Conservation (phyloP, 2,113 vertebrate species). For the Hyaena hyaena region DNA sequence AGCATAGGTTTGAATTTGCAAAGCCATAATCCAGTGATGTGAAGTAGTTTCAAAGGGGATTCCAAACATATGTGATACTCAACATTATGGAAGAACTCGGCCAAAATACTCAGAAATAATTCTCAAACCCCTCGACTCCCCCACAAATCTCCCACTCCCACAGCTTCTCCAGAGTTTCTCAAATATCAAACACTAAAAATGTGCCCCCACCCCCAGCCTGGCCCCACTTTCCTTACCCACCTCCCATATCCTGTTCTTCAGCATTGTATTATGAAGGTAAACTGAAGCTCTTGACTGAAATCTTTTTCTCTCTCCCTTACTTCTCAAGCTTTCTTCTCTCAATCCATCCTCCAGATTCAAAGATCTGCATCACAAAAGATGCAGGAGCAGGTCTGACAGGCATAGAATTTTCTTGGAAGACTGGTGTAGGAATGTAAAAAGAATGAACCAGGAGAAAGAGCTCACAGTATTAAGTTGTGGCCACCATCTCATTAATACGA, state of each 20-base stretch:
- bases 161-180: background rate
- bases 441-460: background rate
- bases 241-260: background rate
- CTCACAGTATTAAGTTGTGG: background rate
- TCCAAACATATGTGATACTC: background rate
- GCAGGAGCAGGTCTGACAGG: background rate
- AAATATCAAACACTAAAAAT: background rate
- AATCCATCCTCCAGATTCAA: background rate
- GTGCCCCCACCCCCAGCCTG: background rate
- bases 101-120: background rate
- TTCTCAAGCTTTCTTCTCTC: background rate
- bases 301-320: background rate
- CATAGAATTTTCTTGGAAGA: background rate
- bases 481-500: background rate
- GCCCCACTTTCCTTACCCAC: too few relatives aligned
- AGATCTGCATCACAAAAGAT: background rate
- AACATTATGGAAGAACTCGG: background rate
- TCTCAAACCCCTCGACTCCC: background rate
- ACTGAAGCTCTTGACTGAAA: background rate
- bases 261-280: background rate
- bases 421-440: background rate
- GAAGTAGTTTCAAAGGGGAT: constrained; percentile 15
- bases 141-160: background rate
- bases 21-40: background rate
- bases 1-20: background rate